Conservation (phyloP, 1,140 invertebrate genomes). For the Sycophila sp. region DNA sequence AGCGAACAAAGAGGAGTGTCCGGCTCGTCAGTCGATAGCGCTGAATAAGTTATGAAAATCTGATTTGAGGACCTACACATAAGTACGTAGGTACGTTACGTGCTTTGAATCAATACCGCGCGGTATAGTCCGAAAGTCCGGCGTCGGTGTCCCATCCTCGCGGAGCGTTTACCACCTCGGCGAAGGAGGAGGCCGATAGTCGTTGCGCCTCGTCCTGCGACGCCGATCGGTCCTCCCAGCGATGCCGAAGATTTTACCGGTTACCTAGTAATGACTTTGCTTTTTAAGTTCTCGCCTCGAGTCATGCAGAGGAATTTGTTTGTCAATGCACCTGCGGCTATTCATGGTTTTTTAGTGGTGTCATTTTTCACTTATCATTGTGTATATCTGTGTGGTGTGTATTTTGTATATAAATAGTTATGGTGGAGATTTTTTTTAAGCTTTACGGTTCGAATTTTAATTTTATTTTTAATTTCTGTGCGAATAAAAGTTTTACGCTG, state of each 20-base stretch:
- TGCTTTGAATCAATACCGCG: not conserved
- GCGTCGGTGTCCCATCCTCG: not conserved
- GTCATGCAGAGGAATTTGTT: not conserved
- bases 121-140: no score
- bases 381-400: no score
- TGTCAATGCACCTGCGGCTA: not conserved
- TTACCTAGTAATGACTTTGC: not conserved
- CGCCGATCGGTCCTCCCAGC: not conserved
- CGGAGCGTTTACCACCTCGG: not conserved
- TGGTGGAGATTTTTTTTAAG: no score
- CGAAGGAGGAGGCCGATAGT: not conserved
- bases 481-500: no score
- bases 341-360: no score
- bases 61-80: conserved; percentile 13
- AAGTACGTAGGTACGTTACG: not conserved
- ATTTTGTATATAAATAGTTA: no score
- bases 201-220: not conserved
- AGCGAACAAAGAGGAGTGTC: not conserved
- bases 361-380: no score
- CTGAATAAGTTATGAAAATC: conserved; percentile 17
- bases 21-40: conserved; percentile 3
- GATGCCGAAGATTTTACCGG: not conserved
- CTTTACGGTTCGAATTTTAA: no score
- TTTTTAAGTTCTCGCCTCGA: no score
- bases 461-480: no score